Percentiles rank a stretch among this genome's conserved stretches.
Evolutionary conservation across 2,888 invertebrate genomes (phyloP).

Genomic region (Siphonodentalium dalli): DNA sequence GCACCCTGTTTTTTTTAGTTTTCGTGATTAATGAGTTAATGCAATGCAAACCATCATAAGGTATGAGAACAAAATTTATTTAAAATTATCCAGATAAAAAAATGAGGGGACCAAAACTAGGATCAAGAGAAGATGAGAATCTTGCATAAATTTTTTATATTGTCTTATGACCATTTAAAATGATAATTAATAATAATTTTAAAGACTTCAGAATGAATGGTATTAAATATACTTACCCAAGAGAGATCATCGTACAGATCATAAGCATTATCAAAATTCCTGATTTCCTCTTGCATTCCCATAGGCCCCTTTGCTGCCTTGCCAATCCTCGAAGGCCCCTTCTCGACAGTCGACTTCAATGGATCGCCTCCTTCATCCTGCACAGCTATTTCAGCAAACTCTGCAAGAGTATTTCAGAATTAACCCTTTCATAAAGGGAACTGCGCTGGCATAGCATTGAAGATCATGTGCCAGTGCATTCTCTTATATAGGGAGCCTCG

Average conservation of each 20-base stretch:
- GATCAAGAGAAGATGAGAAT: too few relatives aligned
- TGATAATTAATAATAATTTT: not conserved
- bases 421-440: too few relatives aligned
- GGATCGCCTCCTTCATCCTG: slow-evolving; percentile 51
- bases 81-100: too few relatives aligned
- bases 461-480: too few relatives aligned
- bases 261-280: slow-evolving; percentile 41
- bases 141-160: too few relatives aligned
- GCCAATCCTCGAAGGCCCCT: slow-evolving; percentile 30
- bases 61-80: too few relatives aligned
- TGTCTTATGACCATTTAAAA: not conserved
- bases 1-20: too few relatives aligned
- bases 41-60: too few relatives aligned
- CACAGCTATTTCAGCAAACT: slow-evolving; percentile 36
- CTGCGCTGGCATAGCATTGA: too few relatives aligned
- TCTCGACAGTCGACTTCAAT: slow-evolving; percentile 33
- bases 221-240: slow-evolving; percentile 44
- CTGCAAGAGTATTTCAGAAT: slow-evolving; percentile 11
- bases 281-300: slow-evolving; percentile 38
- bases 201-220: not conserved
- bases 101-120: too few relatives aligned
- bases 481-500: too few relatives aligned
- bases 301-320: slow-evolving; percentile 35
- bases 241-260: slow-evolving; percentile 51
- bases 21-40: too few relatives aligned